Conservation (phyloP, 2,113 vertebrate species). For the Psettodes erumei region DNA sequence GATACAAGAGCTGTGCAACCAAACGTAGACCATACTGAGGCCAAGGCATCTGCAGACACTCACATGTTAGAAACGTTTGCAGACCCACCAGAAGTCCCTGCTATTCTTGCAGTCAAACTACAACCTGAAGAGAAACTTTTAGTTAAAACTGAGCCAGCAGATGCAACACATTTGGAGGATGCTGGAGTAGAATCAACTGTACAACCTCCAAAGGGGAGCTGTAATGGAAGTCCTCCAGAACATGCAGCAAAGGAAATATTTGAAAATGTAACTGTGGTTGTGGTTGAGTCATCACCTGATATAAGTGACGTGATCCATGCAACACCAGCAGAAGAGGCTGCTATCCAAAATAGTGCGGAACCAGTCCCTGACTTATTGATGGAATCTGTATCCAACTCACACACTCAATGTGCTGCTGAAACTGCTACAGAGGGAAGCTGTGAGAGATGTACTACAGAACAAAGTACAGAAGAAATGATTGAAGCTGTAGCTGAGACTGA, state of each 20-base stretch:
- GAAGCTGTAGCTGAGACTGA: constrained; percentile 2
- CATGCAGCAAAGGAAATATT: background rate
- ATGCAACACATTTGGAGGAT: background rate
- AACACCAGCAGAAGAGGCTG: constrained; percentile 3
- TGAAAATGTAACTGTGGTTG: background rate
- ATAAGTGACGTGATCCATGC: background rate
- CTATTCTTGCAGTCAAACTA: background rate
- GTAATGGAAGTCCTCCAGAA: background rate
- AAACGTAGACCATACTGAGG: background rate
- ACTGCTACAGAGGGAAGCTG: background rate
- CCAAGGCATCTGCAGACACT: constrained; percentile 11
- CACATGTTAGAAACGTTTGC: constrained; percentile 5
- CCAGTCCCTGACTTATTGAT: background rate
- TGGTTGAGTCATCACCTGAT: background rate
- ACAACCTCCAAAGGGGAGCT: background rate
- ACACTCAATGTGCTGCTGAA: background rate
- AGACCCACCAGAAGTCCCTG: background rate
- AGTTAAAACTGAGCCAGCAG: constrained; percentile 6
- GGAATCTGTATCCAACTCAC: background rate
- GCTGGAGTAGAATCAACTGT: background rate
- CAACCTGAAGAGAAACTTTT: constrained; percentile 18
- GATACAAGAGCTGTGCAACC: constrained; percentile 4
- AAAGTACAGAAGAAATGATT: background rate
- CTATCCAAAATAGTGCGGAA: background rate
- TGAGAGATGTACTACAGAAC: constrained; percentile 6